Evolutionary conservation across 2,113 vertebrate genomes (phyloP), one percentile per base, ranked within the genome.

Genomic region (Corydoras maculifer): DNA sequence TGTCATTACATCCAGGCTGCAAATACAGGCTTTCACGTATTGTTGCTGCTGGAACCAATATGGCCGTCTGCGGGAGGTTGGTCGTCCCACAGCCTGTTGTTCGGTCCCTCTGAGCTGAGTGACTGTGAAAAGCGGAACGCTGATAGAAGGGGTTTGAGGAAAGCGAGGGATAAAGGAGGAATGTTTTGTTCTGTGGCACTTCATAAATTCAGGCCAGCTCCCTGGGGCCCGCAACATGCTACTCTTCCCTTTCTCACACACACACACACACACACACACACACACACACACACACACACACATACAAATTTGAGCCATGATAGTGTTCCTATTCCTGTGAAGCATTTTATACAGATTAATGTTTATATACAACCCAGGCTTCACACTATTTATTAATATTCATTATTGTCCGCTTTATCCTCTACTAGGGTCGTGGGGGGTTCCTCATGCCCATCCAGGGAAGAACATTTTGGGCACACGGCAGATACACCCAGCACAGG

Each of bases 151-250:
- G 51, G 69, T 12, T 13, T 50, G 31, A 69, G 61, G 31, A 70
- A 13, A 60, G 11, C 15, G 15, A 4, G 14, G 70, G 61, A 59
- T 13, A 62, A 48, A 13, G 55, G 13, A 62, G 64, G 43, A 35
- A 62, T 10, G 54, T 58, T 77, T 65, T 69, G 29, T 74, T 35
- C 66, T 63, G 29, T 68, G 63, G 35, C 63, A 48, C 61, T 70
- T 70, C 13, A 68, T 71, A 71, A 71, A 78, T 74, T 49, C 62
- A 61, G 69, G 59, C 61, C 58, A 55, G 62, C 61, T 74, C 66
- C 65, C 62, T 12, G 7, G 72, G 58, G 76, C 74, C 54, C 5
- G 3, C 13, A 57, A 15, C 72, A 57, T 62, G 53, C 57, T 70
- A 29, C 68, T 58, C 29, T 64, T 74, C 55, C 30, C 60, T 59